phyloP scores from a whole-genome alignment of 1,140 invertebrate species.

The Penaeus chinensis region DNA sequence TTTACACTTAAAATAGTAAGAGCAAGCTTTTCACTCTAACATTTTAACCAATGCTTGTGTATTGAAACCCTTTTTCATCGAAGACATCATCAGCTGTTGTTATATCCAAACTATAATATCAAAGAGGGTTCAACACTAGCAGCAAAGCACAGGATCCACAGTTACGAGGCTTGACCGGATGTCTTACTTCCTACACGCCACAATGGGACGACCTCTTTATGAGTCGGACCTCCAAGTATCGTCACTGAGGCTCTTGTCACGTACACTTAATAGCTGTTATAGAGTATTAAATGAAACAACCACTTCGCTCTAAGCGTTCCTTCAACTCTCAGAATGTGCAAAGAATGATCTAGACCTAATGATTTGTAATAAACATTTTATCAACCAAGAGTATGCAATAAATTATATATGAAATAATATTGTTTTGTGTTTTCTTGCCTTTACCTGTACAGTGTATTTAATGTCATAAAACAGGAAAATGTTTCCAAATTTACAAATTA shows the following conservation, averaged over 20 bases:
- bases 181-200: neutral
- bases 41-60: slow-evolving; percentile 29
- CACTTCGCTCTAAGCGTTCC: slow-evolving; percentile 41
- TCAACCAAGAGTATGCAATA: slow-evolving; percentile 56
- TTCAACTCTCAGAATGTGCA: slow-evolving; percentile 47
- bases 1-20: neutral
- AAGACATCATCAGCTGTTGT: slow-evolving; percentile 30
- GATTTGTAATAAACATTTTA: slow-evolving; percentile 55
- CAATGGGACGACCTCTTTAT: slow-evolving; percentile 14
- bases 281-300: slow-evolving; percentile 32
- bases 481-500: neutral
- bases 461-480: neutral
- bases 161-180: slow-evolving; percentile 19
- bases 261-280: slow-evolving; percentile 34
- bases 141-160: neutral
- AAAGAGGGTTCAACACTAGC: neutral
- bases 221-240: slow-evolving; percentile 1
- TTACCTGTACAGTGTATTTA: neutral
- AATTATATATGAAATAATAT: slow-evolving; percentile 50
- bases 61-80: slow-evolving; percentile 25
- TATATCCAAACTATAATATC: too few species aligned
- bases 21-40: slow-evolving; percentile 42
- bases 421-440: neutral
- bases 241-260: slow-evolving; percentile 11
- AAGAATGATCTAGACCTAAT: slow-evolving; percentile 48